Conservation (phyloP, 1,140 invertebrate species). For the Fragariocoptes setiger region DNA sequence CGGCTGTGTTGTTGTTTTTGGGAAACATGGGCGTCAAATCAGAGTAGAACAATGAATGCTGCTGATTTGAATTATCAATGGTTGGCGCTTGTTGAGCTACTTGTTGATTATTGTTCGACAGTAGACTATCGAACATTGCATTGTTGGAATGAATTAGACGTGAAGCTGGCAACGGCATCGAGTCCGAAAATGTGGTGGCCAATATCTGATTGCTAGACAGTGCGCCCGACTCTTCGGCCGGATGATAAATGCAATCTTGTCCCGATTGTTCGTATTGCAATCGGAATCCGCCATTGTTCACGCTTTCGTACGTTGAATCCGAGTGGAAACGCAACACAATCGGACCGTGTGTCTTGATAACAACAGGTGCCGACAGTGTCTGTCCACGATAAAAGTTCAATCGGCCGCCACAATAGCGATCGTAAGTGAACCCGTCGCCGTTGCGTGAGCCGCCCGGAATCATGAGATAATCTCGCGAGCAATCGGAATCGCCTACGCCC, state of each 20-base stretch:
- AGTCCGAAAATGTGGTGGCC: not conserved
- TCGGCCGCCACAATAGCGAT: constrained; percentile 8
- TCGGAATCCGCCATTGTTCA: constrained; percentile 7
- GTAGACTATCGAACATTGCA: not conserved
- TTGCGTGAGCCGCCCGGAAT: constrained; percentile 6
- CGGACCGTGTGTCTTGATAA: constrained; percentile 7
- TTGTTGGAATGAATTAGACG: not conserved
- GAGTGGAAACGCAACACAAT: constrained; percentile 8
- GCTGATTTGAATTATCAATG: too few species aligned
- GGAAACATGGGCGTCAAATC: too few species aligned
- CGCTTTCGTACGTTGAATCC: not conserved
- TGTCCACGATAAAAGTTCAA: not conserved
- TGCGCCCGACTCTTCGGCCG: not conserved
- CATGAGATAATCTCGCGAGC: constrained; percentile 7
- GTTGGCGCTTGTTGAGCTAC: too few species aligned
- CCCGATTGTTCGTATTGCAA: constrained; percentile 7
- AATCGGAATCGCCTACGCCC: constrained; percentile 7
- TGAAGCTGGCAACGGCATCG: not conserved
- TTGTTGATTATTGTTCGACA: not conserved
- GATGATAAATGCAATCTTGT: not conserved
- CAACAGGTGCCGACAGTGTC: not conserved
- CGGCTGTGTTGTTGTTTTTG: too few species aligned
- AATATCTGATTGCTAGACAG: not conserved
- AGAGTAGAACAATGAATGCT: too few species aligned
- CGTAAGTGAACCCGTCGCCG: constrained; percentile 6